A percentile compares a stretch with the other conserved stretches of the same genome.
Conservation (phyloP, 2,888 invertebrate genomes). For the Pristionchus mayeri region DNA sequence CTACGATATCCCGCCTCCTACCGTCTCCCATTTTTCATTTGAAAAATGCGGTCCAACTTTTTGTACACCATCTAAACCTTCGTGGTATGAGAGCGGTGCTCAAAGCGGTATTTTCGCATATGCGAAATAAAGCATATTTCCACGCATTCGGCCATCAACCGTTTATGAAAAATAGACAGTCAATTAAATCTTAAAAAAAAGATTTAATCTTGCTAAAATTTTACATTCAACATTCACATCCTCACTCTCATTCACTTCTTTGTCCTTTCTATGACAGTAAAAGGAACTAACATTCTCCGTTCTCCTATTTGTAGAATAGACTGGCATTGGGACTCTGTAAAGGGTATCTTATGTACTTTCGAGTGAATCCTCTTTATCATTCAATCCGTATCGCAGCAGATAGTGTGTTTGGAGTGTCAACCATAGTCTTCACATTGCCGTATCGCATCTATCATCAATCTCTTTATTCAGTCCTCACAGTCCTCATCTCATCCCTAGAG, state of each 20-base stretch:
- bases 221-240: too few relatives aligned
- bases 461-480: conserved; percentile 30
- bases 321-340: not conserved
- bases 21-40: too few relatives aligned
- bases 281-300: not conserved
- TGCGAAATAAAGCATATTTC: too few relatives aligned
- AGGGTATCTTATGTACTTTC: not conserved
- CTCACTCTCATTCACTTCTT: not conserved
- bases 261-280: not conserved
- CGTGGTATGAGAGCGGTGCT: too few relatives aligned
- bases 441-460: not conserved
- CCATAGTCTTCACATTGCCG: not conserved
- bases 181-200: too few relatives aligned
- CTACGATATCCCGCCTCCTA: too few relatives aligned
- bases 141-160: too few relatives aligned
- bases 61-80: too few relatives aligned
- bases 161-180: too few relatives aligned
- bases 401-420: conserved; percentile 8
- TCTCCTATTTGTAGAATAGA: not conserved
- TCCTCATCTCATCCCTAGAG: conserved; percentile 4
- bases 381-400: not conserved
- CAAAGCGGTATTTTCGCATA: too few relatives aligned
- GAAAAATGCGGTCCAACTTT: too few relatives aligned
- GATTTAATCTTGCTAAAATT: too few relatives aligned
- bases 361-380: not conserved